A percentile compares a stretch with the other conserved stretches of the same genome.
Evolutionary conservation across 2,797 vertebrate species (phyloP).

Genomic region (Bufotes viridis): DNA sequence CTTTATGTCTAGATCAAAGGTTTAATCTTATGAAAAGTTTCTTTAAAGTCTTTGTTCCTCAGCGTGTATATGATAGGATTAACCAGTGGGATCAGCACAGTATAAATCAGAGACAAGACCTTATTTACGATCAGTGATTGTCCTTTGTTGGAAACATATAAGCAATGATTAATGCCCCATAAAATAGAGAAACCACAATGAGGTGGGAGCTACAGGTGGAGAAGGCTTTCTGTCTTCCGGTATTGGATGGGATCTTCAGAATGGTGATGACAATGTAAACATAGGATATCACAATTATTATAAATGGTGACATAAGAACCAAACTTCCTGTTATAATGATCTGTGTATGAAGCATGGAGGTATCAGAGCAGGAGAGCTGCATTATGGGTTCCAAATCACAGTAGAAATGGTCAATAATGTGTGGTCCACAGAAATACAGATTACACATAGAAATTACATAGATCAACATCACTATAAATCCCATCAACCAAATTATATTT

Average conservation of each 20-base stretch:
- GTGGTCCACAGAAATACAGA: not conserved
- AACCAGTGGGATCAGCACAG: not conserved
- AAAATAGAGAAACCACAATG: not conserved
- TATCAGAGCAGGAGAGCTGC: conserved; percentile 2
- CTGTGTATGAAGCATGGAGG: not conserved
- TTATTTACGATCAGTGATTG: too few relatives aligned
- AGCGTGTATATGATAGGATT: not conserved
- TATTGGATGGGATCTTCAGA: conserved; percentile 2
- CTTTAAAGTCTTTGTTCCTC: not conserved
- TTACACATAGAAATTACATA: not conserved
- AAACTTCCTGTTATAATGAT: too few relatives aligned
- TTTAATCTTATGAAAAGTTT: not conserved
- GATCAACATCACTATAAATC: not conserved
- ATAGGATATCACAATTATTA: not conserved
- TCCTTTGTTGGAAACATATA: not conserved
- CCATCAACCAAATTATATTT: not conserved
- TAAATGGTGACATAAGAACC: not conserved
- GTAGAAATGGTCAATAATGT: not conserved
- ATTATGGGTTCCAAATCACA: not conserved
- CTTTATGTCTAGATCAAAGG: too few relatives aligned
- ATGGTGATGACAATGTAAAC: not conserved
- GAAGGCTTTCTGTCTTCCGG: conserved; percentile 2
- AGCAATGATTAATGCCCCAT: not conserved
- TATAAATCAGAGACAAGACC: not conserved
- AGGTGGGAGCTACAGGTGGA: conserved; percentile 22